Evolutionary conservation across 2,888 invertebrate genomes (phyloP).

Genomic region (Chrysina gloriosa): DNA sequence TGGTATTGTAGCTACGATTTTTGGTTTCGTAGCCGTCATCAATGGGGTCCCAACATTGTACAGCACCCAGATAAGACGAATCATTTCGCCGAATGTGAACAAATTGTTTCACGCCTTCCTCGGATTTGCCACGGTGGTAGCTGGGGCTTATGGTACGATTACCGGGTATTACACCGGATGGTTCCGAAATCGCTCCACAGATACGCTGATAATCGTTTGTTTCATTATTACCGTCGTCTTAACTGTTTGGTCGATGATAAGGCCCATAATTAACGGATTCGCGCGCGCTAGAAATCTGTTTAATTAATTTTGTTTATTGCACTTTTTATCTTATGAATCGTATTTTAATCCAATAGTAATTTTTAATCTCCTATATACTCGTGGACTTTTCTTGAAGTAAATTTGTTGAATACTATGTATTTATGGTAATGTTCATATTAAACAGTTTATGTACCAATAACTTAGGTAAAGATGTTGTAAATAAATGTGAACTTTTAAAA

Average conservation of each 20-base stretch:
- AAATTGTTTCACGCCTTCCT: conserved; percentile 50
- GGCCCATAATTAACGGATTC: conserved; percentile 38
- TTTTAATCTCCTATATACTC: not conserved
- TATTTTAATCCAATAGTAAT: no score
- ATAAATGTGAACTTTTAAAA: no score
- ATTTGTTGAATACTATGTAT: no score
- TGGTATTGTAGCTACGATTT: conserved; percentile 56
- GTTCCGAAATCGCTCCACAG: conserved; percentile 44
- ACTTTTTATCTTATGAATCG: not conserved
- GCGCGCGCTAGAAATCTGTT: conserved; percentile 30
- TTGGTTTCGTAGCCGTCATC: conserved; percentile 53
- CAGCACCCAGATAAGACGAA: conserved; percentile 53
- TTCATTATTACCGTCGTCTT: conserved; percentile 42
- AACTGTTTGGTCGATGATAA: conserved; percentile 33
- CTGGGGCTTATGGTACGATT: conserved; percentile 48
- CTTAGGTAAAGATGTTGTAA: no score
- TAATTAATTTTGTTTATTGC: conserved; percentile 14
- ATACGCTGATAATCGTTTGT: conserved; percentile 35
- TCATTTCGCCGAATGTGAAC: conserved; percentile 47
- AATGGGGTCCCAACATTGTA: conserved; percentile 59
- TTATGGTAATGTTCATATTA: no score
- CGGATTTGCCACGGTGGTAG: conserved; percentile 46
- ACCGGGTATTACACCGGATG: conserved; percentile 49
- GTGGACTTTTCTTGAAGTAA: no score
- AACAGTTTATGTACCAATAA: no score